Conservation (phyloP, 2,888 invertebrate genomes). For the Drosophila cyrtoloma region DNA sequence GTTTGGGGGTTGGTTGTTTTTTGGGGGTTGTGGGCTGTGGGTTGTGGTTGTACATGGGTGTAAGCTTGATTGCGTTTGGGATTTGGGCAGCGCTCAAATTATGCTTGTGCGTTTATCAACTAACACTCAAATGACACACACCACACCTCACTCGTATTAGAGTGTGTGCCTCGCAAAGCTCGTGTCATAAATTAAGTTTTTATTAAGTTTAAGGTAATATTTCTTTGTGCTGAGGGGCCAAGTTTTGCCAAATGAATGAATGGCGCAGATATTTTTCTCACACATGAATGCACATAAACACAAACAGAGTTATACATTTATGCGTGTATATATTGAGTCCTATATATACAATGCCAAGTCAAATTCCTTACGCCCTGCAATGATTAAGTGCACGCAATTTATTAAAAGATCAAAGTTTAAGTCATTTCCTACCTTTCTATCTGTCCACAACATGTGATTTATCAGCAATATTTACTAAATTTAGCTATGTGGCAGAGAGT, state of each 20-base stretch:
- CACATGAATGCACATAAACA: constrained; percentile 24
- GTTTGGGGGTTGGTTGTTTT: not conserved
- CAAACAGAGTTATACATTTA: not conserved
- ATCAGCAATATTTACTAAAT: constrained; percentile 19
- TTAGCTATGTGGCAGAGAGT: not conserved
- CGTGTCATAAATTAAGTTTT: constrained; percentile 52
- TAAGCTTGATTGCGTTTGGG: constrained; percentile 71
- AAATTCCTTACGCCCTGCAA: constrained; percentile 41
- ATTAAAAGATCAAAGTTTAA: constrained; percentile 75
- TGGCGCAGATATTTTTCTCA: constrained; percentile 30
- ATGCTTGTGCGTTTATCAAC: constrained; percentile 23
- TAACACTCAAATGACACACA: constrained; percentile 2
- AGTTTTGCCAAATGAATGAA: constrained; percentile 56
- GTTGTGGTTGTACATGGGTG: constrained; percentile 19
- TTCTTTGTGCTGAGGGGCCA: constrained; percentile 29
- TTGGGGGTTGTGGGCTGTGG: not conserved
- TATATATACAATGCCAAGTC: constrained; percentile 1
- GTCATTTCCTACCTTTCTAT: constrained; percentile 26
- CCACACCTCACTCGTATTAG: not conserved
- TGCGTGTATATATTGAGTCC: constrained; percentile 2
- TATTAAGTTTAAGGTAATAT: constrained; percentile 49
- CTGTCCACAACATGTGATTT: constrained; percentile 37
- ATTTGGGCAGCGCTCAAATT: constrained; percentile 29
- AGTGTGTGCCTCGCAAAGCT: not conserved
- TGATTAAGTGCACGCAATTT: constrained; percentile 71